Conservation (phyloP, 2,113 vertebrate genomes). For the Boleophthalmus pectinirostris region DNA sequence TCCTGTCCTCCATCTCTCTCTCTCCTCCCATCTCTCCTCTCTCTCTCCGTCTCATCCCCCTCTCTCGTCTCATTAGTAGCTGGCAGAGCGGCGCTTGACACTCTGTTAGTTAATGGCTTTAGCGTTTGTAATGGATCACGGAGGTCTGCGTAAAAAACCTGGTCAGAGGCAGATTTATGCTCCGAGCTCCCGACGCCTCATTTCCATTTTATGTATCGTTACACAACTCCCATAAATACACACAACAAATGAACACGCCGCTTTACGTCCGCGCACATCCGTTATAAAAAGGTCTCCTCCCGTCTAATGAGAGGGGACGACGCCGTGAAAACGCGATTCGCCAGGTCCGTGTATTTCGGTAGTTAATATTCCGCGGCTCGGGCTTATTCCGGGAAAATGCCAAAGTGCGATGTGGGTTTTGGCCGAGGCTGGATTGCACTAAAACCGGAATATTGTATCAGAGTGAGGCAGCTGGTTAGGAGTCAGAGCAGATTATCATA, state of each 20-base stretch:
- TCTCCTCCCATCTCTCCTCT: no score
- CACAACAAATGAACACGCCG: conserved; percentile 25
- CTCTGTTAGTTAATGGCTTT: conserved; percentile 76
- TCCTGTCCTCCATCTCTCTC: no score
- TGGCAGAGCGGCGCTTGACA: conserved; percentile 70
- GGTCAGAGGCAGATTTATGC: conserved; percentile 73
- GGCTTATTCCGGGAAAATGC: conserved; percentile 74
- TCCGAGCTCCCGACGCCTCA: conserved; percentile 57
- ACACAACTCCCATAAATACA: conserved; percentile 54
- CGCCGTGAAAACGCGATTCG: conserved; percentile 16
- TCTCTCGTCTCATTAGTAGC: conserved; percentile 56
- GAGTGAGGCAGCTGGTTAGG: conserved; percentile 80
- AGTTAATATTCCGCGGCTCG: conserved; percentile 31
- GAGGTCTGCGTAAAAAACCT: conserved; percentile 76
- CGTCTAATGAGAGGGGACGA: conserved; percentile 6
- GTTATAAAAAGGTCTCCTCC: conserved; percentile 20
- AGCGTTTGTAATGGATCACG: conserved; percentile 73
- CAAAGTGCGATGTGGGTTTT: conserved; percentile 71
- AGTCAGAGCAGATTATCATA: conserved; percentile 82
- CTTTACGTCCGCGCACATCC: conserved; percentile 25
- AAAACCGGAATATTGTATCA: conserved; percentile 82
- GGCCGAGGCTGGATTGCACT: conserved; percentile 77
- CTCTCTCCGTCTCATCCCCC: no score
- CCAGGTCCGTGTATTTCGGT: conserved; percentile 32
- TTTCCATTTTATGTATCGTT: conserved; percentile 65